phyloP scores from a whole-genome alignment of 1,140 invertebrate species.

The Bradynema listronoti region DNA sequence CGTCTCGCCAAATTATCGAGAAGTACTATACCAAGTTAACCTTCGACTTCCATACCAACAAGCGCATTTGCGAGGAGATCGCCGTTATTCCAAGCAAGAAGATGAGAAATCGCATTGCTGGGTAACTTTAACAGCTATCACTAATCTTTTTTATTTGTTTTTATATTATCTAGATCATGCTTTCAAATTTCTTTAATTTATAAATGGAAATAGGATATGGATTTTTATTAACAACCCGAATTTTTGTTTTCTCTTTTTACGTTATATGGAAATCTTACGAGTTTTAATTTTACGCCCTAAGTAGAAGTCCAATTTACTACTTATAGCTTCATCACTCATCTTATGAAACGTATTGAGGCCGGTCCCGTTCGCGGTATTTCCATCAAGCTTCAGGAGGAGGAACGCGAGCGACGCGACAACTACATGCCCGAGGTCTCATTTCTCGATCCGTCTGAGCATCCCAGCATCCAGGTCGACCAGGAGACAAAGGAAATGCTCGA shows the following conservation, averaged over 20 bases:
- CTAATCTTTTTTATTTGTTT: no score
- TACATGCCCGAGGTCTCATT: constrained; percentile 76
- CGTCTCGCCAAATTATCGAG: constrained; percentile 97
- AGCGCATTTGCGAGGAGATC: constrained; percentile 97
- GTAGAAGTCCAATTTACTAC: not conserved
- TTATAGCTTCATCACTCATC: constrained; percentile 86
- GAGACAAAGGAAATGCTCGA: constrained; percentile 34
- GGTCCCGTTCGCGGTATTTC: constrained; percentile 95
- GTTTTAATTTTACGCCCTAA: not conserved
- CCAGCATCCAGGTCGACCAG: constrained; percentile 21
- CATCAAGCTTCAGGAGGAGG: constrained; percentile 97
- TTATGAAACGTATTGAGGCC: constrained; percentile 93
- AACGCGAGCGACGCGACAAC: constrained; percentile 95
- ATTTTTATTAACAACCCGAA: no score
- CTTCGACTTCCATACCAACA: constrained; percentile 97
- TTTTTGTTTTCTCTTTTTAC: constrained; percentile 39
- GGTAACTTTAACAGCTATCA: no score
- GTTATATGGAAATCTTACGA: not conserved
- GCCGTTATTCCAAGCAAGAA: constrained; percentile 96
- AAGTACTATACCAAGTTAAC: constrained; percentile 97
- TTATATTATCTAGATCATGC: no score
- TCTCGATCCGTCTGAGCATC: constrained; percentile 77
- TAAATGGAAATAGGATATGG: no score
- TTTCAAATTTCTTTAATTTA: no score
- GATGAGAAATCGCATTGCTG: constrained; percentile 94